Evolutionary conservation across 2,888 invertebrate genomes (phyloP).

Genomic region (Lasioglossum vierecki): DNA sequence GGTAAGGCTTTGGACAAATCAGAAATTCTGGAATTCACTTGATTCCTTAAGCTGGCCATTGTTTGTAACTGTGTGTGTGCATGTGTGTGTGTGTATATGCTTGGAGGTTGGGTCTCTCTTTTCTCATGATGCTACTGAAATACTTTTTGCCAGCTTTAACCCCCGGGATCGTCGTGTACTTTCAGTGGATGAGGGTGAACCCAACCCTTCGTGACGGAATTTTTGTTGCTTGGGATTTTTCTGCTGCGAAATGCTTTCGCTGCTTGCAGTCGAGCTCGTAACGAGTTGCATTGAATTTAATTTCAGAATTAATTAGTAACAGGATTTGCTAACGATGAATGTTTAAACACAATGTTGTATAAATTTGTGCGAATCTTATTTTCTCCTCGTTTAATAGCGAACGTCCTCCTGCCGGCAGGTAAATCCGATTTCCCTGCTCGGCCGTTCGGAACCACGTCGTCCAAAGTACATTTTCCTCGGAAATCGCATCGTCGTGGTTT

Average conservation of each 20-base stretch:
- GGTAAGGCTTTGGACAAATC: not conserved
- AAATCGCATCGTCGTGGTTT: not conserved
- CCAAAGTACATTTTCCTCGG: not conserved
- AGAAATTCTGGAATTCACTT: not conserved
- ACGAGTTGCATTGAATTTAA: not conserved
- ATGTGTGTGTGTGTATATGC: too few species aligned
- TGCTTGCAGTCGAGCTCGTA: not conserved
- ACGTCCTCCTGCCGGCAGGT: not conserved
- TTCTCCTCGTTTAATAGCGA: too few species aligned
- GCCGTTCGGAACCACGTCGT: not conserved
- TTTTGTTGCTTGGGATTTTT: not conserved
- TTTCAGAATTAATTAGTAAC: too few species aligned
- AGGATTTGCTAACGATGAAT: too few species aligned
- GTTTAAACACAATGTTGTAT: too few species aligned
- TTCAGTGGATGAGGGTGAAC: not conserved
- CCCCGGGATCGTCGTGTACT: not conserved
- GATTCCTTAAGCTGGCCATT: not conserved
- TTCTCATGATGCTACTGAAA: slow-evolving; percentile 37
- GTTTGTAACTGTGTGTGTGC: not conserved
- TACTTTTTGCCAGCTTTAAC: slow-evolving; percentile 23
- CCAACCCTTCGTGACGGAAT: not conserved
- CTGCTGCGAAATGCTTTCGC: not conserved
- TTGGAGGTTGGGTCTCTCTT: not conserved
- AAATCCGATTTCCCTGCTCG: not conserved
- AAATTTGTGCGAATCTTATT: too few species aligned